These are phyloP conservation scores for Eucriotettix oculatus DNA, from an alignment of 2,888 invertebrate species.

Conservation along the genomic window DNA sequence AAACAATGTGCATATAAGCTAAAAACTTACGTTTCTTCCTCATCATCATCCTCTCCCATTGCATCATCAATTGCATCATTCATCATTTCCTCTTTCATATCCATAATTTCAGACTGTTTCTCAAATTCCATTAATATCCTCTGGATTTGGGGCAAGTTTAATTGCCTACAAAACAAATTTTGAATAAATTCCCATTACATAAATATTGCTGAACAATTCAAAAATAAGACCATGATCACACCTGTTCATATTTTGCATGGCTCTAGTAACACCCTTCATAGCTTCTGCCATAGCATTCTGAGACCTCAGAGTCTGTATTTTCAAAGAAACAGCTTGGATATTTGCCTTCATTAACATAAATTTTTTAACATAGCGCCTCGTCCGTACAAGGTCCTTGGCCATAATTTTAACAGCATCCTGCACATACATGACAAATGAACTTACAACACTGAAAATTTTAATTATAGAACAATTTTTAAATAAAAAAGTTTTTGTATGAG, in stretches of 20 bases:
- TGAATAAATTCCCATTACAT: not conserved
- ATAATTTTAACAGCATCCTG: slow-evolving; percentile 99
- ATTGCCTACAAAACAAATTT: slow-evolving; percentile 35
- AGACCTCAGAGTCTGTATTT: slow-evolving; percentile 93
- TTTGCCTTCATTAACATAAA: slow-evolving; percentile 99
- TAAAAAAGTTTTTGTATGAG: no score
- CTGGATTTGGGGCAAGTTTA: slow-evolving; percentile 98
- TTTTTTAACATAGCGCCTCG: slow-evolving; percentile 88
- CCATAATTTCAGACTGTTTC: slow-evolving; percentile 99
- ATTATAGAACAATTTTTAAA: not conserved
- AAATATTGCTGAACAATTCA: not conserved
- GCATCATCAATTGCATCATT: slow-evolving; percentile 99
- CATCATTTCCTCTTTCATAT: slow-evolving; percentile 99
- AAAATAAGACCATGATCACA: slow-evolving; percentile 20
- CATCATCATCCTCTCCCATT: slow-evolving; percentile 95
- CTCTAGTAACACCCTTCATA: slow-evolving; percentile 96
- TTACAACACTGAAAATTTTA: not conserved
- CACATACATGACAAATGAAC: not conserved
- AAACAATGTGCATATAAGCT: no score
- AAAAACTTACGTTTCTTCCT: slow-evolving; percentile 69
- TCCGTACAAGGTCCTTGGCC: slow-evolving; percentile 96
- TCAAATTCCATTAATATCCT: slow-evolving; percentile 95
- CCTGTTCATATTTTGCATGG: slow-evolving; percentile 97
- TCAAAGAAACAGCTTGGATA: slow-evolving; percentile 92
- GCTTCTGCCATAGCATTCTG: slow-evolving; percentile 99